Conservation (phyloP, 2,888 invertebrate genomes). For the Netelia inedita region DNA sequence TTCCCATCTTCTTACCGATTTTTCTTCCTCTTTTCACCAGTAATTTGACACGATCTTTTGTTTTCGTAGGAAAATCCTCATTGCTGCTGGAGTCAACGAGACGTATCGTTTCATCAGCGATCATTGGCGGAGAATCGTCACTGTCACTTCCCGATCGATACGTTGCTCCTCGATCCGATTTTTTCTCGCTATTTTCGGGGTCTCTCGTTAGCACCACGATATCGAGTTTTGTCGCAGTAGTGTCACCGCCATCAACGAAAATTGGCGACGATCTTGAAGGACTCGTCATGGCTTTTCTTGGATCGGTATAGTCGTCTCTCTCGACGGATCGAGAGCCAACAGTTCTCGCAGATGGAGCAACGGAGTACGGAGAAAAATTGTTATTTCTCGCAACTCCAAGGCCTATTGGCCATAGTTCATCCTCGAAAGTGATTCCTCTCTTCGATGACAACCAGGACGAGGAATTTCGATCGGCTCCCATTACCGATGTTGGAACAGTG, state of each 20-base stretch:
- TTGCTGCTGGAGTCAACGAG: neutral
- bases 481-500: neutral
- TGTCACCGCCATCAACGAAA: constrained; percentile 46
- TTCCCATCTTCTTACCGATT: constrained; percentile 3
- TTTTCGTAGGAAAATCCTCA: constrained; percentile 12
- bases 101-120: constrained; percentile 22
- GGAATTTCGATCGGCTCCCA: constrained; percentile 1
- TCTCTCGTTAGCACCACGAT: constrained; percentile 36
- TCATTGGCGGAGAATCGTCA: neutral
- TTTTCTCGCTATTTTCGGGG: neutral
- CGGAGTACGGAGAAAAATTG: constrained; percentile 53
- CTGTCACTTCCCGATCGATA: neutral
- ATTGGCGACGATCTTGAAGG: constrained; percentile 58
- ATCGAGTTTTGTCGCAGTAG: constrained; percentile 35
- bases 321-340: constrained; percentile 26
- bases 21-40: constrained; percentile 42
- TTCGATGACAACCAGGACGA: constrained; percentile 19
- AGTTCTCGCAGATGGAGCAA: constrained; percentile 11
- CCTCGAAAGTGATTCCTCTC: constrained; percentile 60
- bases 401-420: constrained; percentile 61
- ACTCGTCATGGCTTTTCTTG: neutral
- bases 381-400: constrained; percentile 9
- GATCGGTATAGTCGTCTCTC: neutral
- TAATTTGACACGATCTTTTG: constrained; percentile 21
- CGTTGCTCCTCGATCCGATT: neutral